Percentiles rank a stretch among this genome's conserved stretches.
Evolutionary conservation across 2,113 vertebrate species (phyloP).

Genomic region (Mesitornis unicolor): DNA sequence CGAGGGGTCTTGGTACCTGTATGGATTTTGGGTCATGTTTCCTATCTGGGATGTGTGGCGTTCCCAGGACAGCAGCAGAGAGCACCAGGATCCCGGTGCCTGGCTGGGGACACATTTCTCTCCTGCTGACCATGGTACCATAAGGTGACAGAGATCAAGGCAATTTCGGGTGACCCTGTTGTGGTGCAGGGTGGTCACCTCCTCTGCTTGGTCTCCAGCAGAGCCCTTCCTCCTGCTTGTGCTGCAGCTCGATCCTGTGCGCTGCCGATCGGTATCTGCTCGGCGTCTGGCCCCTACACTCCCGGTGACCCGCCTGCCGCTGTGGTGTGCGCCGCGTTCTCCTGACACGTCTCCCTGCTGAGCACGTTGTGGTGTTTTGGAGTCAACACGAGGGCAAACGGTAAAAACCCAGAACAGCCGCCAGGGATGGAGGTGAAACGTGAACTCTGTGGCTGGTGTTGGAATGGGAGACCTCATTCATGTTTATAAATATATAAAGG

Average conservation of each 20-base stretch:
- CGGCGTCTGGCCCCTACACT: constrained; percentile 7
- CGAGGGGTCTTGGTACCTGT: fast-evolving
- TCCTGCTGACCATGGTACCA: neutral
- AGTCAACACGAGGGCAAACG: constrained; percentile 28
- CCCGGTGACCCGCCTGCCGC: constrained; percentile 7
- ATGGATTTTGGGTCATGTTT: neutral
- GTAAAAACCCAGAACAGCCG: neutral
- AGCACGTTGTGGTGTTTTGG: neutral
- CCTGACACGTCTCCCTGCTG: neutral
- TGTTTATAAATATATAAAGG: too few relatives aligned
- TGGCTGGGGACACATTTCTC: fast-evolving
- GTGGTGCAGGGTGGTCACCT: neutral
- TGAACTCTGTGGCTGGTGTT: neutral
- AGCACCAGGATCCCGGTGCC: fast-evolving
- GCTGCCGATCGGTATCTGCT: constrained; percentile 39
- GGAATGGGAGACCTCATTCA: too few relatives aligned
- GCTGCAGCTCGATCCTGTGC: neutral
- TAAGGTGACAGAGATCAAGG: neutral
- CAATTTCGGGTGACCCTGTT: neutral
- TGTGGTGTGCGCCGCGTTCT: neutral
- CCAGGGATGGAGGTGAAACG: neutral
- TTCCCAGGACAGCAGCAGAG: neutral
- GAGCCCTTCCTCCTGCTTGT: neutral
- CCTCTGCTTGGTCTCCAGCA: neutral
- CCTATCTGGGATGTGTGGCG: fast-evolving